Evolutionary conservation across 2,797 vertebrate species (phyloP).

Genomic region (Poecile montanus): DNA sequence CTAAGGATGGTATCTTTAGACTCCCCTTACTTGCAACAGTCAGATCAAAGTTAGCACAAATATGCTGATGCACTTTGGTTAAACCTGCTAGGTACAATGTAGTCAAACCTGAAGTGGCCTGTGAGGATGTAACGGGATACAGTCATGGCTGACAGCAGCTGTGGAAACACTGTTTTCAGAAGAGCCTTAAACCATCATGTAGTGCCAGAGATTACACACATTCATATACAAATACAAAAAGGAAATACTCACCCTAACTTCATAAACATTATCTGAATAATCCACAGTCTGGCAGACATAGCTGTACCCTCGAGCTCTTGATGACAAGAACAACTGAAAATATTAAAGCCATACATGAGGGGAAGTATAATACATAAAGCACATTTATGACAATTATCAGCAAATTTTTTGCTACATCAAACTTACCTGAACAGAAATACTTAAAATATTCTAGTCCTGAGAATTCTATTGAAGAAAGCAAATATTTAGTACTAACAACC

Average conservation of each 20-base stretch:
- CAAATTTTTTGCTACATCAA: background rate
- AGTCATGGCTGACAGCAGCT: background rate
- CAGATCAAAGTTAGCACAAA: background rate
- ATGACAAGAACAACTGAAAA: conserved; percentile 91
- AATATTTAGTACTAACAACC: background rate
- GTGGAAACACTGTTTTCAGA: background rate
- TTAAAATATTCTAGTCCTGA: background rate
- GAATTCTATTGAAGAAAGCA: background rate
- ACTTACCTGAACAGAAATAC: background rate
- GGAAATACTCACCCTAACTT: conserved; percentile 92
- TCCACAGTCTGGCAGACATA: conserved; percentile 96
- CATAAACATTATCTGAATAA: conserved; percentile 96
- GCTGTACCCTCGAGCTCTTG: conserved; percentile 93
- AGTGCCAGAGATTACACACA: background rate
- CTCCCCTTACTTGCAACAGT: background rate
- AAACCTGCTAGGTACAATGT: background rate
- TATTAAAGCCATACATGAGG: conserved; percentile 31
- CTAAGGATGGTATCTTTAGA: background rate
- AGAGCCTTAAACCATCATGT: background rate
- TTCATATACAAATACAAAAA: background rate
- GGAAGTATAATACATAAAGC: conserved; percentile 10
- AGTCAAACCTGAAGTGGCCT: background rate
- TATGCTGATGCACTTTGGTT: background rate
- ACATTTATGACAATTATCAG: background rate
- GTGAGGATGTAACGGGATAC: background rate